Percentiles rank a stretch among this genome's conserved stretches.
phyloP scores from a whole-genome alignment of 2,888 invertebrate genomes.

The Orthosia gracilis region DNA sequence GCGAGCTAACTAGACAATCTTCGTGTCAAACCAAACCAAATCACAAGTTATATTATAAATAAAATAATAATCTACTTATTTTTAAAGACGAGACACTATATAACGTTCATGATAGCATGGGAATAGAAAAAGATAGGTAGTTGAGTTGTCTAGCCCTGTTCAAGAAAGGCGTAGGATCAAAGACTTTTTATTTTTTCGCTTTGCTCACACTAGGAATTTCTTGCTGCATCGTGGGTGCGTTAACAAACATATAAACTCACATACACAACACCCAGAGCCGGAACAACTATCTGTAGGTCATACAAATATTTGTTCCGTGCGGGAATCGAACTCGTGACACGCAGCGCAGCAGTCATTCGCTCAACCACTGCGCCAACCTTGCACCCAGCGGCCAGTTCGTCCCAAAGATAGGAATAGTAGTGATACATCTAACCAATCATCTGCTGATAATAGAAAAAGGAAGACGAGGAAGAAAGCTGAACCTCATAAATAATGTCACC shows the following conservation, averaged over 20 bases:
- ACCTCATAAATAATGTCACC: slow-evolving; percentile 64
- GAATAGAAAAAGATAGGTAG: slow-evolving; percentile 89
- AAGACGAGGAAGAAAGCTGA: slow-evolving; percentile 73
- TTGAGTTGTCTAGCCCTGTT: slow-evolving; percentile 87
- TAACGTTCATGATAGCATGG: slow-evolving; percentile 86
- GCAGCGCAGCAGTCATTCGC: too few relatives aligned
- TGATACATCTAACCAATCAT: slow-evolving; percentile 86
- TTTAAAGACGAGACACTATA: background rate
- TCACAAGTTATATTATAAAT: background rate
- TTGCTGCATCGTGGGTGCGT: too few relatives aligned
- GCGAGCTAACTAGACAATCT: background rate
- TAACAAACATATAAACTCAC: too few relatives aligned
- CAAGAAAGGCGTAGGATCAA: slow-evolving; percentile 78
- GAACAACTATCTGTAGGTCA: too few relatives aligned
- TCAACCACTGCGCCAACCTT: too few relatives aligned
- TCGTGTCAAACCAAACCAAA: background rate
- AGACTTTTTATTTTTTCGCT: too few relatives aligned
- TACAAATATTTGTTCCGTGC: too few relatives aligned
- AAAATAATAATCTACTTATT: background rate
- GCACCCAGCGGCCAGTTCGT: too few relatives aligned
- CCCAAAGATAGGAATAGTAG: slow-evolving; percentile 76
- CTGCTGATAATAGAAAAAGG: slow-evolving; percentile 83
- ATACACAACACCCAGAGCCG: too few relatives aligned
- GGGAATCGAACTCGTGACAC: too few relatives aligned
- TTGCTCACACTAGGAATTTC: too few relatives aligned